A percentile compares a stretch with the other conserved stretches of the same genome.
These are phyloP conservation scores for Drosophila paramelanica DNA, from an alignment of 2,888 invertebrate species.

Conservation along the genomic window DNA sequence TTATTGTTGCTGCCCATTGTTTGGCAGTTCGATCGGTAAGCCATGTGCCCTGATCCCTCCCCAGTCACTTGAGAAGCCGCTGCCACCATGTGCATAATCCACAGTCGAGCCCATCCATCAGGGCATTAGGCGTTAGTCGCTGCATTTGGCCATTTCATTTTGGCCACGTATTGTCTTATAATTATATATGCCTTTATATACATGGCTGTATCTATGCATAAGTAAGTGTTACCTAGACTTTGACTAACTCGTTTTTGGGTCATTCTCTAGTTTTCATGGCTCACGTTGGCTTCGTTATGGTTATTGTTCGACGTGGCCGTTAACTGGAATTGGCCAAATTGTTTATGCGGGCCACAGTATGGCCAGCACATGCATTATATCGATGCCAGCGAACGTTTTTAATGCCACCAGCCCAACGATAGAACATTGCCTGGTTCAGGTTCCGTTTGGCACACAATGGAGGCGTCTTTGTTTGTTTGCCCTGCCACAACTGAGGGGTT, in stretches of 20 bases:
- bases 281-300: slow-evolving; percentile 54
- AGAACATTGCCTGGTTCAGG: slow-evolving; percentile 14
- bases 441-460: background rate
- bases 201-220: background rate
- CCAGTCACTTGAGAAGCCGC: slow-evolving; percentile 47
- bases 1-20: slow-evolving; percentile 27
- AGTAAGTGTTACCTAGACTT: slow-evolving; percentile 10
- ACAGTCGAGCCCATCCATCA: slow-evolving; percentile 33
- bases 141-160: slow-evolving; percentile 43
- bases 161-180: slow-evolving; percentile 35
- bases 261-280: slow-evolving; percentile 33
- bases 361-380: slow-evolving; percentile 45
- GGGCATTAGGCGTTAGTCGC: slow-evolving; percentile 26
- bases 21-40: slow-evolving; percentile 15
- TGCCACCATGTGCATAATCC: slow-evolving; percentile 25
- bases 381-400: slow-evolving; percentile 23
- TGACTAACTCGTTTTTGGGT: slow-evolving; percentile 25
- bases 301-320: slow-evolving; percentile 31
- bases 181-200: slow-evolving; percentile 5
- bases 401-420: slow-evolving; percentile 10
- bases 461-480: slow-evolving; percentile 1
- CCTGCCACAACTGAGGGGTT: background rate
- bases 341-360: slow-evolving; percentile 54
- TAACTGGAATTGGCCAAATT: slow-evolving; percentile 64
- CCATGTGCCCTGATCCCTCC: slow-evolving; percentile 13